phyloP scores from a whole-genome alignment of 2,797 vertebrate genomes.

The Characodon lateralis region DNA sequence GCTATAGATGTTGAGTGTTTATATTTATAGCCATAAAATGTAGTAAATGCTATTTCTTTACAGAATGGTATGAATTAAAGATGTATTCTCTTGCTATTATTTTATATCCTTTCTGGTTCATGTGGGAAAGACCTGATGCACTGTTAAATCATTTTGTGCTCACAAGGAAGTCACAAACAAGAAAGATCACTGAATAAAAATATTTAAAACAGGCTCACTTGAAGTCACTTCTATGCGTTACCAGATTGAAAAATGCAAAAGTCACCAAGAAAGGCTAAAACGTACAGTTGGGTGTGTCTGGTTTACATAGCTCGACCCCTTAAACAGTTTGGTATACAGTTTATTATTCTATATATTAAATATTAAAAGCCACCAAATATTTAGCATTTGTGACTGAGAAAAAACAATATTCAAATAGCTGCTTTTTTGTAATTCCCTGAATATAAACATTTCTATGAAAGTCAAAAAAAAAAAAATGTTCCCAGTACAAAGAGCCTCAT shows the following conservation, averaged over 20 bases:
- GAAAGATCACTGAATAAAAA: conserved; percentile 76
- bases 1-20: conserved; percentile 75
- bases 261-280: not conserved
- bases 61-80: conserved; percentile 66
- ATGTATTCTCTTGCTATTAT: conserved; percentile 71
- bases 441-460: not conserved
- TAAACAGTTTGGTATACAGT: not conserved
- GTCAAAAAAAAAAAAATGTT: not conserved
- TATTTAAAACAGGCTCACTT: conserved; percentile 62
- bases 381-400: no score
- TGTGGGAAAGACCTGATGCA: conserved; percentile 46
- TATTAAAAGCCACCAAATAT: not conserved
- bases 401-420: no score
- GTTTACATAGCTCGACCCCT: not conserved
- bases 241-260: not conserved
- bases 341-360: no score
- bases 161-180: conserved; percentile 64
- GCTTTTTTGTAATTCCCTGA: not conserved
- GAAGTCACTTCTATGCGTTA: conserved; percentile 18
- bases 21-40: conserved; percentile 69
- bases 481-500: not conserved
- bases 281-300: no score
- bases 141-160: conserved; percentile 70
- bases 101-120: conserved; percentile 75
- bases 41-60: conserved; percentile 78